These are phyloP conservation scores for Nothura maculosa DNA, from an alignment of 2,797 vertebrate species.

Conservation along the genomic window DNA sequence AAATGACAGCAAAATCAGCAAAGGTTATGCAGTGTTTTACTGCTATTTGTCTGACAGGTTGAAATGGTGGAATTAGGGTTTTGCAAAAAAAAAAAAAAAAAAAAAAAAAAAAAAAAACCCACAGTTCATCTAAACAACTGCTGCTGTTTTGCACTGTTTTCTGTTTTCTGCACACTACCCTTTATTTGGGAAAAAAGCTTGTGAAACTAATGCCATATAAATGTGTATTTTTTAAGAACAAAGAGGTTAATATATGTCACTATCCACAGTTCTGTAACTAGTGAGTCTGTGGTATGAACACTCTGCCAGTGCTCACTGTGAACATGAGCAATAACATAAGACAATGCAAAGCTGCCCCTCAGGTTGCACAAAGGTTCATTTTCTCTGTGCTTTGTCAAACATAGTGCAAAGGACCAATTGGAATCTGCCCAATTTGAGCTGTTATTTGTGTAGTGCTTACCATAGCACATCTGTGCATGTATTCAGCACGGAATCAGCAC, in stretches of 20 bases:
- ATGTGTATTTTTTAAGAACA: background rate
- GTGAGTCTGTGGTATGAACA: background rate
- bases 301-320: background rate
- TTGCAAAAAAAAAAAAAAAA: background rate
- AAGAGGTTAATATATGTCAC: background rate
- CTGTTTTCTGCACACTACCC: accelerated
- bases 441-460: background rate
- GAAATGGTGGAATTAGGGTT: background rate
- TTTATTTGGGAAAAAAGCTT: background rate
- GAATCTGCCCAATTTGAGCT: conserved; percentile 5
- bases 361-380: background rate
- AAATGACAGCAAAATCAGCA: background rate
- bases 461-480: background rate
- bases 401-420: background rate
- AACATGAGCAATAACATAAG: background rate
- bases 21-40: background rate
- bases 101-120: too few relatives aligned
- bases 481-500: background rate
- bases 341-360: background rate
- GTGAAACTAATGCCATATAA: background rate
- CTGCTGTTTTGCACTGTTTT: background rate
- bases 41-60: background rate
- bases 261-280: background rate
- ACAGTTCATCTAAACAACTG: background rate
- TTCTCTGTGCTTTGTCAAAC: background rate